Evolutionary conservation across 2,888 invertebrate species (phyloP).

Genomic region (Drosophila multiciliata): DNA sequence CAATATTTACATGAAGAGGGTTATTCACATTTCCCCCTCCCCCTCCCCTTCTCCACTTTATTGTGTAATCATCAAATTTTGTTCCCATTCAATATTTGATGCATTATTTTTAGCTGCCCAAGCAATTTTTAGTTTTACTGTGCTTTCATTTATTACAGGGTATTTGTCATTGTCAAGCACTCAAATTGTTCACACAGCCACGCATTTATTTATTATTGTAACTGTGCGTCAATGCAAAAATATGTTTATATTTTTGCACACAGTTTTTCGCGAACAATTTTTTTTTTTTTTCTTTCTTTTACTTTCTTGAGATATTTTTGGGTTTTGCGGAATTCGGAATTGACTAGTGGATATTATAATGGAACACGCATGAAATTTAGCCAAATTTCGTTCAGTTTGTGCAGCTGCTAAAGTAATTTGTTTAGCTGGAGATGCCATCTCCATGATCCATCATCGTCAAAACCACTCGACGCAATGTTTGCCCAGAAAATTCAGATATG

Average conservation of each 20-base stretch:
- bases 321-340: constrained; percentile 19
- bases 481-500: constrained; percentile 38
- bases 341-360: constrained; percentile 15
- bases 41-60: neutral
- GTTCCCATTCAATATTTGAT: neutral
- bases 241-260: constrained; percentile 43
- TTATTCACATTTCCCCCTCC: too few species aligned
- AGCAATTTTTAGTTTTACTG: neutral
- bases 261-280: neutral
- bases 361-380: constrained; percentile 21
- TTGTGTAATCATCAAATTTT: neutral
- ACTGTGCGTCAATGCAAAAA: constrained; percentile 47
- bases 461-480: constrained; percentile 18
- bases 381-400: constrained; percentile 16
- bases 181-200: neutral
- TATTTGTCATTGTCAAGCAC: neutral
- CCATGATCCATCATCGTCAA: constrained; percentile 50
- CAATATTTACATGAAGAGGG: neutral
- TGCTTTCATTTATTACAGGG: neutral
- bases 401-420: constrained; percentile 60
- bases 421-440: constrained; percentile 51
- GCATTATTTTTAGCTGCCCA: neutral
- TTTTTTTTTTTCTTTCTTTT: neutral
- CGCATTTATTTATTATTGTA: constrained; percentile 25
- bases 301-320: constrained; percentile 32